These are phyloP conservation scores for Euborellia annulipes DNA, from an alignment of 1,140 invertebrate species.

Conservation along the genomic window DNA sequence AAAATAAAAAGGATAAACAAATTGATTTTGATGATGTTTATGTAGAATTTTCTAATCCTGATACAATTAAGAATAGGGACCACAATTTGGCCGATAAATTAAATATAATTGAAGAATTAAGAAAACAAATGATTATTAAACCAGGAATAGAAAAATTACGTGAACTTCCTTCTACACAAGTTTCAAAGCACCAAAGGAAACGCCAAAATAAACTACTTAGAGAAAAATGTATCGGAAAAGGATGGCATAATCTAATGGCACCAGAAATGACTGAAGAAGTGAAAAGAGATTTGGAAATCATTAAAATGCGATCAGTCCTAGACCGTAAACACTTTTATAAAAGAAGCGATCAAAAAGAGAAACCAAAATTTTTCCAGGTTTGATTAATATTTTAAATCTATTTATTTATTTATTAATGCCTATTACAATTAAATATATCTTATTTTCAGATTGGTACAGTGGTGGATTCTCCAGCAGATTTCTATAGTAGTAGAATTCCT, in stretches of 20 bases:
- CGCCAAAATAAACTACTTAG: constrained; percentile 14
- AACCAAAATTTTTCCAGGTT: constrained; percentile 88
- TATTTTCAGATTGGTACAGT: constrained; percentile 50
- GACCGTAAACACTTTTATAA: constrained; percentile 91
- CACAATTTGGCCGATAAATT: too few species aligned
- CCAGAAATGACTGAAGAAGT: constrained; percentile 77
- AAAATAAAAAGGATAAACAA: too few species aligned
- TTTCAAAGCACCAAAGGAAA: too few species aligned
- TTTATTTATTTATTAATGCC: not conserved
- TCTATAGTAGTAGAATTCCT: constrained; percentile 55
- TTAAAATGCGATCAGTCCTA: constrained; percentile 83
- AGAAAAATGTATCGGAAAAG: constrained; percentile 62
- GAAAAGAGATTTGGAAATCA: constrained; percentile 67
- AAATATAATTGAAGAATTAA: too few species aligned
- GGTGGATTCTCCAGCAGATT: constrained; percentile 52
- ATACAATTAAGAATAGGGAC: too few species aligned
- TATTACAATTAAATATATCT: constrained; percentile 1
- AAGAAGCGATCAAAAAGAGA: constrained; percentile 66
- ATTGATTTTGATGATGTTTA: too few species aligned
- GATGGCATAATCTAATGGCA: constrained; percentile 77
- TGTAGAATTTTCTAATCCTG: too few species aligned
- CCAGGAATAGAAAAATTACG: too few species aligned
- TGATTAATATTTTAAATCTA: constrained; percentile 11
- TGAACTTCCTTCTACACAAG: too few species aligned
- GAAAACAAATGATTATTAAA: too few species aligned